Percentiles rank a stretch among this genome's conserved stretches.
Conservation (phyloP, 2,888 invertebrate genomes). For the Volucella inanis region DNA sequence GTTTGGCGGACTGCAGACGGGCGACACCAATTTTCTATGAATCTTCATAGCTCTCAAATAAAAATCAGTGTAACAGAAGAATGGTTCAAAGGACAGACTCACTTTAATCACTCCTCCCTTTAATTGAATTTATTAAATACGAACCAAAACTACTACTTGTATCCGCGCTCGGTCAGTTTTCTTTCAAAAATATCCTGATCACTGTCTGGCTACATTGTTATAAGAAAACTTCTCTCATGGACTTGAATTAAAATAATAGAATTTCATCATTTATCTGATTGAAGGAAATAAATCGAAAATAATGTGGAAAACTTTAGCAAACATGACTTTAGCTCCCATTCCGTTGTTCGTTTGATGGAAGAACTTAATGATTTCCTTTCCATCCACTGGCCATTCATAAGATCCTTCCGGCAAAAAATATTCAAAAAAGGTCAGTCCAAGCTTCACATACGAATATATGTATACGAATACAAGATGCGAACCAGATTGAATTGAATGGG, state of each 20-base stretch:
- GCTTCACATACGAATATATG: neutral
- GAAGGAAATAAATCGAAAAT: constrained; percentile 9
- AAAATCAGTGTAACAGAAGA: too few species aligned
- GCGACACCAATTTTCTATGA: too few species aligned
- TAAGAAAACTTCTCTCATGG: constrained; percentile 27
- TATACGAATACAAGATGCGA: neutral
- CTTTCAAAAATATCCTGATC: neutral
- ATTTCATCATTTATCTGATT: constrained; percentile 54
- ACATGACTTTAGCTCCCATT: constrained; percentile 39
- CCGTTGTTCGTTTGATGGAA: constrained; percentile 14
- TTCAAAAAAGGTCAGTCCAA: constrained; percentile 12
- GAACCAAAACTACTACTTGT: too few species aligned
- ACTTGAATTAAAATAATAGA: constrained; percentile 51
- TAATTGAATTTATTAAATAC: too few species aligned
- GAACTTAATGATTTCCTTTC: constrained; percentile 44
- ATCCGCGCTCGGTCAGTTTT: too few species aligned
- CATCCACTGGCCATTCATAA: constrained; percentile 38
- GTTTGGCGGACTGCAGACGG: too few species aligned
- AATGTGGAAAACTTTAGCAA: constrained; percentile 38
- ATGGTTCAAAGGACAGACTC: too few species aligned
- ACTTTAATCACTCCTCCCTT: too few species aligned
- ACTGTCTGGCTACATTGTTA: constrained; percentile 10
- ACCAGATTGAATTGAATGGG: neutral
- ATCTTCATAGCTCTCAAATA: too few species aligned
- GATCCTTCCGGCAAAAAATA: constrained; percentile 20